Evolutionary conservation across 1,140 invertebrate species (phyloP), one percentile per base, ranked within the genome.

Genomic region (Gryllus bimaculatus): DNA sequence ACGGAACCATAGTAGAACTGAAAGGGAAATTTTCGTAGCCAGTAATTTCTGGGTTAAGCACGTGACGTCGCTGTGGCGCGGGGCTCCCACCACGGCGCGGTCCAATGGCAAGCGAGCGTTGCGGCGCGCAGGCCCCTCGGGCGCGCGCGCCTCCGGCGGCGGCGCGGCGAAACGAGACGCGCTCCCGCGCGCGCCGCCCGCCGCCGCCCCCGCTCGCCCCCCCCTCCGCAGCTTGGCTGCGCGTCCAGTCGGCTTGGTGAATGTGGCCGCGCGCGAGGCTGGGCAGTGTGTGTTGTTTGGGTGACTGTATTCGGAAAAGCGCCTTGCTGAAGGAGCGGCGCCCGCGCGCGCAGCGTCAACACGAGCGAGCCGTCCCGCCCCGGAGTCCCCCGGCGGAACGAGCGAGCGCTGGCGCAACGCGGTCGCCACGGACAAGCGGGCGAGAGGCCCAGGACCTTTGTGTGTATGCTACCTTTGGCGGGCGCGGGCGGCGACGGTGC

Each of bases 351-450:
- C 7, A 85, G 83, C 85, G 84, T 85, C 84, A 82, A 82, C 81
- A 81, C 82, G 85, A 83, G 84, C 85, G 85, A 76, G 82, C n/a
- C n/a, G 81, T 88, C 87, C 86, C 87, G 83, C n/a, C n/a, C n/a
- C n/a, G n/a, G n/a, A n/a, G n/a, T n/a, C n/a, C n/a, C n/a, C n/a
- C n/a, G n/a, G n/a, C n/a, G n/a, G n/a, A n/a, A 86, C 86, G 82
- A 86, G 79, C 86, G 80, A 85, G 86, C 81, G 85, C 85, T 83
- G 78, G 48, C 75, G 85, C 83, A n/a, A 80, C 84, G 85, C 79
- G 84, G 84, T 81, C 86, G 86, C 83, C 54, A 78, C 39, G 76
- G 73, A 73, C 26, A 39, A 5, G 73, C 73, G 21, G 47, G 54
- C 47, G 48, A 74, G 8, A 73, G 47, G 48, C 39, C n/a, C 75